phyloP scores from a whole-genome alignment of 1,140 invertebrate genomes.

The Drosophila oshimai region DNA sequence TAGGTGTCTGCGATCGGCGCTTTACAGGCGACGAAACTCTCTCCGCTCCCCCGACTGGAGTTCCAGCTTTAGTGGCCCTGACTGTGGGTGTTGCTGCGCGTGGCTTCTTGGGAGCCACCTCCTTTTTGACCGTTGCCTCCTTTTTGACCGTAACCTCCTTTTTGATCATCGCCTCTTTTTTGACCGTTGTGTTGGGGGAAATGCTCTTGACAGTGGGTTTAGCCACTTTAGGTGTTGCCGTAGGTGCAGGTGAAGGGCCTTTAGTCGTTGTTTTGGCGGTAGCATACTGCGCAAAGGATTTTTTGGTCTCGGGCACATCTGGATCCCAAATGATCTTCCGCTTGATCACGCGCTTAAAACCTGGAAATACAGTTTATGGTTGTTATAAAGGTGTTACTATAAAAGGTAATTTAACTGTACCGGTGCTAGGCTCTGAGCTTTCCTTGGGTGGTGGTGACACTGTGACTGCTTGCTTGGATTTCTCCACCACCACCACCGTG shows the following conservation, averaged over 20 bases:
- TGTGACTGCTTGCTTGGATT: neutral
- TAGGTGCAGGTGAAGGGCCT: neutral
- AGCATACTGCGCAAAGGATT: conserved; percentile 78
- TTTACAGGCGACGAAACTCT: conserved; percentile 30
- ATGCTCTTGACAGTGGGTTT: conserved; percentile 3
- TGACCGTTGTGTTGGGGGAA: neutral
- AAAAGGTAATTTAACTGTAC: neutral
- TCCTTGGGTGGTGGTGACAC: neutral
- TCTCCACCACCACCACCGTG: neutral
- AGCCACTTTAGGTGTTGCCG: neutral
- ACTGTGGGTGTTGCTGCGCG: conserved; percentile 49
- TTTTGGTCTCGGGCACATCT: conserved; percentile 85
- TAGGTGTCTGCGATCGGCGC: conserved; percentile 63
- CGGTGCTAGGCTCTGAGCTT: conserved; percentile 9
- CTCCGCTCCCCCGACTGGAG: conserved; percentile 6
- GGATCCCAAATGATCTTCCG: conserved; percentile 88
- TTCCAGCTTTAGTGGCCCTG: neutral
- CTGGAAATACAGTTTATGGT: conserved; percentile 13
- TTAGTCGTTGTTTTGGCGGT: conserved; percentile 14
- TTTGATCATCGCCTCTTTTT: conserved; percentile 33
- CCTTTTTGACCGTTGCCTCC: conserved; percentile 20
- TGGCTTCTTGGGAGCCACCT: conserved; percentile 10
- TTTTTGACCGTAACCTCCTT: conserved; percentile 23
- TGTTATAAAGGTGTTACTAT: neutral
- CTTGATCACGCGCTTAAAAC: conserved; percentile 85